phyloP scores from a whole-genome alignment of 2,888 invertebrate species.

The Cephus pulcher region DNA sequence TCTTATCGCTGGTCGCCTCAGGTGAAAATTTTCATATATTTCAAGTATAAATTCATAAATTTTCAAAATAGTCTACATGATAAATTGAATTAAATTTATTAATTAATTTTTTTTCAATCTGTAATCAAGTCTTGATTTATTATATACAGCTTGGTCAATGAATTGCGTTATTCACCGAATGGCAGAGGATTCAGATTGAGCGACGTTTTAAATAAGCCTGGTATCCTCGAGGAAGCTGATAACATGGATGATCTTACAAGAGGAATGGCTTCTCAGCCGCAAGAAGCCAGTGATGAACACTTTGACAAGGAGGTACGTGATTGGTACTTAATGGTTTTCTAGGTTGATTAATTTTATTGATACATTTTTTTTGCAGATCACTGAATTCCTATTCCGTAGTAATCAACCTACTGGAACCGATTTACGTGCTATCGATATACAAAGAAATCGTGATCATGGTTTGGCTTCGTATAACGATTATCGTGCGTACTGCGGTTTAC shows the following conservation, averaged over 20 bases:
- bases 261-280: conserved; percentile 82
- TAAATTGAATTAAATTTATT: background rate
- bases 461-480: conserved; percentile 83
- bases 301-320: conserved; percentile 78
- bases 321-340: background rate
- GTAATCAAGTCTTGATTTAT: conserved; percentile 28
- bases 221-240: conserved; percentile 73
- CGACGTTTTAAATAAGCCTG: conserved; percentile 78
- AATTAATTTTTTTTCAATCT: conserved; percentile 34
- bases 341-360: background rate
- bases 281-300: conserved; percentile 81
- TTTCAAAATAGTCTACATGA: background rate
- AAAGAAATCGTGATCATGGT: conserved; percentile 89
- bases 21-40: conserved; percentile 68
- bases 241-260: conserved; percentile 80
- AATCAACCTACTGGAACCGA: conserved; percentile 82
- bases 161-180: conserved; percentile 68
- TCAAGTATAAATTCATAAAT: background rate
- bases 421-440: conserved; percentile 84
- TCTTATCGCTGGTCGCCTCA: conserved; percentile 75
- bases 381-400: conserved; percentile 76
- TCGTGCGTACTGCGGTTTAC: conserved; percentile 81
- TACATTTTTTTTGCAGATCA: conserved; percentile 68
- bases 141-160: conserved; percentile 70
- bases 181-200: conserved; percentile 74